These are phyloP conservation scores for Danio jaintianensis DNA, from an alignment of 2,797 vertebrate genomes.

Conservation along the genomic window DNA sequence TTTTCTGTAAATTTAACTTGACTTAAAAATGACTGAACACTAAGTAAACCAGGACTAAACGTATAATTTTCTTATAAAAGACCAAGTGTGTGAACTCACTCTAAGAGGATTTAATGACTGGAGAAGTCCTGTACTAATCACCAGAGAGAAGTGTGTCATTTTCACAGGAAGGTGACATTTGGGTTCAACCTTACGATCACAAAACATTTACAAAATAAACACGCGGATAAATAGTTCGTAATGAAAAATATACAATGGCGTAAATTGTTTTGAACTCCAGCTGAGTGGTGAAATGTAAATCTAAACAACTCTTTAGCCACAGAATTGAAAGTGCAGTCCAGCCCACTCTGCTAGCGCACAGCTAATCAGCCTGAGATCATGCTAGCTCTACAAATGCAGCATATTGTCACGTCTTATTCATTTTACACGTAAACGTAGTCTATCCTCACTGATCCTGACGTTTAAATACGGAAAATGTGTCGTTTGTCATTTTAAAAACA, in stretches of 20 bases:
- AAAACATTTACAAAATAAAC: not conserved
- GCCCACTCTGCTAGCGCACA: constrained; percentile 3
- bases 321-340: constrained; percentile 4
- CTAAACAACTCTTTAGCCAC: constrained; percentile 3
- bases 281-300: not conserved
- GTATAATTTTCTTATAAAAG: no score
- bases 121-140: not conserved
- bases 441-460: not conserved
- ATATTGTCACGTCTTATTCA: not conserved
- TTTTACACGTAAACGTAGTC: not conserved
- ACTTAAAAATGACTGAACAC: no score
- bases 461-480: no score
- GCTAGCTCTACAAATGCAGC: constrained; percentile 4
- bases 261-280: not conserved
- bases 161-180: not conserved
- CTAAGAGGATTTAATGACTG: not conserved
- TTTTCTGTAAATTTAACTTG: no score
- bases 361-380: constrained; percentile 18
- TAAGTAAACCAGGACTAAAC: no score
- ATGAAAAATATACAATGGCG: not conserved
- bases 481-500: not conserved
- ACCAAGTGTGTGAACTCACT: no score
- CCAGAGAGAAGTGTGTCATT: not conserved
- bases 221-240: not conserved
- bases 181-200: not conserved